Evolutionary conservation across 2,888 invertebrate species (phyloP), one percentile per base, ranked within the genome.

Genomic region (Phengaris alcon): DNA sequence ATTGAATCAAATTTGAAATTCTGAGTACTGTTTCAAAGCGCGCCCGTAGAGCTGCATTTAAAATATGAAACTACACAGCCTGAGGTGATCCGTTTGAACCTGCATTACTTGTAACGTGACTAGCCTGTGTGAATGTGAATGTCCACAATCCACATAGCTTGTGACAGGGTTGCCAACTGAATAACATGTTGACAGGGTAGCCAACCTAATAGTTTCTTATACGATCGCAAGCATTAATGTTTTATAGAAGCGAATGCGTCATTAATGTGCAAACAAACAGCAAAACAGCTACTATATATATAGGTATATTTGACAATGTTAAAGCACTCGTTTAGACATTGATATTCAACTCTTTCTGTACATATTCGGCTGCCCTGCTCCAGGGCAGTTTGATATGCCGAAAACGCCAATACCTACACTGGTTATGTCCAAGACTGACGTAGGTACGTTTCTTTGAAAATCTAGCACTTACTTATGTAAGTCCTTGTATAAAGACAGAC

Each of bases 11-110:
- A 59, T 59, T 15, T 59, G 15, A 22, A 59, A 59, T 59, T 59
- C 59, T 22, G 9, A 22, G 48, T 22, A 22, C 59, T 3, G 59
- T 22, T 22, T 22, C 10, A 10, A 22, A 59, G 10, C 22, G 59
- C 1, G 4, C 59, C 59, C 15, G 59, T 59, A 15, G n/a, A n/a
- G n/a, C n/a, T 59, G 59, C 59, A 59, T 59, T 59, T 15, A 22
- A 59, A 59, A 59, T 59, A 59, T 59, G 59, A 22, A 59, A 59
- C 22, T 59, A 10, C 59, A 10, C 59, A 59, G 15, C 59, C 22
- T 59, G 59, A 22, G 59, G 59, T 22, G 48, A 48, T 48, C 7
- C 48, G 59, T 54, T 54, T 54, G 54, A 59, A 15, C 59, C 59
- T 59, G 59, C 22, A 59, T 22, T 59, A 59, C 22, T 59, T 5